Evolutionary conservation across 2,888 invertebrate genomes (phyloP), one percentile per base, ranked within the genome.

Genomic region (Mamestra brassicae): DNA sequence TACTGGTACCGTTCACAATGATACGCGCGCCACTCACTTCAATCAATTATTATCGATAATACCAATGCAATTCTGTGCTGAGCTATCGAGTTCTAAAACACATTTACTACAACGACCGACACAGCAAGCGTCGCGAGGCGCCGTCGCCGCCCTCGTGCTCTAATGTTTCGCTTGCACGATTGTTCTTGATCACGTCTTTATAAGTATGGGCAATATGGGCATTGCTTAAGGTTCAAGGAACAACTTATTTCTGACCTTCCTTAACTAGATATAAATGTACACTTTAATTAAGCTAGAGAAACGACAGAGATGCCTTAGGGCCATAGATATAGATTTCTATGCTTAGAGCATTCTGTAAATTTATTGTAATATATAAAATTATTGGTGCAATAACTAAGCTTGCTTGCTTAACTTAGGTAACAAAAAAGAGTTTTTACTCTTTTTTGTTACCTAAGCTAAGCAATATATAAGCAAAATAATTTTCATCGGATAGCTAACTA

Each of bases 1-100:
- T 93, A 94, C 91, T 87, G 86, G 90, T 94, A 91, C 95, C 94
- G 94, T 94, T 93, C 85, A 74, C 85, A 90, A 90, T 89, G 89
- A 87, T 89, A 90, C 91, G 88, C 86, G 85, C 88, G 88, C 89
- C 90, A 90, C 88, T 91, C 87, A 89, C 88, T 90, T 81, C 86
- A 87, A 92, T 91, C 89, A 89, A 92, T 92, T 92, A 92, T 90
- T 92, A 92, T 90, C 90, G 90, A 92, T 92, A 92, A 91, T 91
- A 90, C 87, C 87, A 88, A 90, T 89, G 90, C 88, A 90, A 92
- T 92, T 91, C 92, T 86, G 87, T 90, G 83, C 85, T 90, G 84
- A 81, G 82, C 81, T 88, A 88, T 90, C 84, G 85, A 86, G 83
- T 86, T 87, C 84, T 80, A 73, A 87, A 85, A 68, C 85, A 82